These are phyloP conservation scores for Mus spretus DNA, from an alignment of 2,797 vertebrate genomes.

Conservation along the genomic window DNA sequence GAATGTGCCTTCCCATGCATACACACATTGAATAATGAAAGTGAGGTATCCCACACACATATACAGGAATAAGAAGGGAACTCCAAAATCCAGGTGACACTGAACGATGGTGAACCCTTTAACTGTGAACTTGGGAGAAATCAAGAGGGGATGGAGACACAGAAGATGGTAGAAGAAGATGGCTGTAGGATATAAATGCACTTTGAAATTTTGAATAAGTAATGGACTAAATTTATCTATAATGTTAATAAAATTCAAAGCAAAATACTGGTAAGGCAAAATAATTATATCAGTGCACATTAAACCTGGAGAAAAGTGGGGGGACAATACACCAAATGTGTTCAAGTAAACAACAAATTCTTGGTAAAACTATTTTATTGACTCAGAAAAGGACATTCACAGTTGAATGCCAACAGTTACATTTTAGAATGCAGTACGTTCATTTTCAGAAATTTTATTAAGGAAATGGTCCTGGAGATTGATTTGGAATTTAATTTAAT, in stretches of 20 bases:
- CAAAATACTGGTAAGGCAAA: constrained; percentile 23
- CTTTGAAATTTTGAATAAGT: neutral
- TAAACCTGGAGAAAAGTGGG: neutral
- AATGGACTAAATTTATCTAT: neutral
- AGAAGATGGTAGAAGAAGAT: neutral
- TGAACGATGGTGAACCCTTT: neutral
- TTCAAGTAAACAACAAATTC: neutral
- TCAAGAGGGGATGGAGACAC: neutral
- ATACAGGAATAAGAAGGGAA: neutral
- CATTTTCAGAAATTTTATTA: constrained; percentile 73
- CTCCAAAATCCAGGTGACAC: neutral
- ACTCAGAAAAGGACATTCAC: neutral
- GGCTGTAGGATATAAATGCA: constrained; percentile 1
- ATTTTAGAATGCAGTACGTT: constrained; percentile 23
- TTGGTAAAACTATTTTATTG: neutral
- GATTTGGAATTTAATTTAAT: constrained; percentile 77
- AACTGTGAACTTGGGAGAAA: neutral
- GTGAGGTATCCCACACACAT: neutral
- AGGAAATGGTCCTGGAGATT: constrained; percentile 69
- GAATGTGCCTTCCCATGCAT: neutral
- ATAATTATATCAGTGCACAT: neutral
- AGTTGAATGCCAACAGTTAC: neutral
- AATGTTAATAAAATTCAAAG: neutral
- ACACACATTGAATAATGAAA: neutral
- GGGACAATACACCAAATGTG: neutral